Evolutionary conservation across 2,113 vertebrate species (phyloP), one percentile per base, ranked within the genome.

Genomic region (Aegithalos caudatus): DNA sequence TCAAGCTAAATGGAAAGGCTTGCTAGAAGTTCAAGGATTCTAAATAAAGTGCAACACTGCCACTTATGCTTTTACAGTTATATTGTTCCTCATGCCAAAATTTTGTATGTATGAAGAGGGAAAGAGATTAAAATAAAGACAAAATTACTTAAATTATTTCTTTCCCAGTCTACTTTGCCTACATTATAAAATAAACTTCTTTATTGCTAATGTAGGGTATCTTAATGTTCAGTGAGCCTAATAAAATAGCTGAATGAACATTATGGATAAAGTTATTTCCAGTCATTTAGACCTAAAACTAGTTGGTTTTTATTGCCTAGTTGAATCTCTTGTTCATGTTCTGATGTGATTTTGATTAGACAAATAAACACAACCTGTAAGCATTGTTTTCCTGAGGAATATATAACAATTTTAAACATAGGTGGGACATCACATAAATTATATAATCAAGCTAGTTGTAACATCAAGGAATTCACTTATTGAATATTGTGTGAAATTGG

Each of bases 201-300:
- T 95, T 89, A 85, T 95, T 90, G 51, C 65, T 96, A 2, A 65
- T 44, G 35, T 57, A 67, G 57, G 22, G 14, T 71, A 64, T 92
- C 61, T 88, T 95, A 97, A 91, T 83, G 62, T 92, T 97, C 54
- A 88, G 53, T 94, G 69, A 96, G 70, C 60, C 93, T 97, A 70
- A 91, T 96, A 95, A 97, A 97, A 92, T 69, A 93, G 42, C 37
- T 92, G 64, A 95, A 79, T 84, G 24, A 97, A 45, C 54, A 48
- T 95, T 93, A 72, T 44, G 44, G 51, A 58, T 91, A 40, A 95
- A 82, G 58, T 88, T 93, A 85, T 80, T 94, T 96, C 65, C 22
- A 80, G 45, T 85, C 48, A 76, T 94, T 95, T 95, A 80, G 60
- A 71, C 58, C 65, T 91, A 86, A 96, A 97, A 27, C 51, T 27